Conservation (phyloP, 2,113 vertebrate genomes). For the Trinectes maculatus region DNA sequence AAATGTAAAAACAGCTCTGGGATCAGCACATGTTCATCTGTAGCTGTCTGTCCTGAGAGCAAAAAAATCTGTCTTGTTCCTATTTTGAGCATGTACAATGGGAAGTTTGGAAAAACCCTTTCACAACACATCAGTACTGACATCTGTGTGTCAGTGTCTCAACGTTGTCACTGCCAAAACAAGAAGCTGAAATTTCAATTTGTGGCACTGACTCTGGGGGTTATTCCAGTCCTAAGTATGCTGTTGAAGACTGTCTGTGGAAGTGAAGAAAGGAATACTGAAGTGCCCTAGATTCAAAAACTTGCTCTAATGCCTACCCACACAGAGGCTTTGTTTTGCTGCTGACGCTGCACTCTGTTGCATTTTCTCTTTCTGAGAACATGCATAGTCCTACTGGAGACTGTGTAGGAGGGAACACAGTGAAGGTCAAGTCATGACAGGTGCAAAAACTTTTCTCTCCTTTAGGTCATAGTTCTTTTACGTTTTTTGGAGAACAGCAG, state of each 20-base stretch:
- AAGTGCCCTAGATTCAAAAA: neutral
- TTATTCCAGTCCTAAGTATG: neutral
- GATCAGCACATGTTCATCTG: neutral
- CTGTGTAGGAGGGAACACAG: conserved; percentile 33
- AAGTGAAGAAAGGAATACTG: neutral
- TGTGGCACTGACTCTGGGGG: too few relatives aligned
- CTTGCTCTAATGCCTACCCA: neutral
- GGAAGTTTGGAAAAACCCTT: conserved; percentile 61
- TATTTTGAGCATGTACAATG: neutral
- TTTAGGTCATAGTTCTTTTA: neutral
- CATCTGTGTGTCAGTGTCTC: neutral
- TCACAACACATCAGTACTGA: neutral
- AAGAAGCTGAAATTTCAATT: too few relatives aligned
- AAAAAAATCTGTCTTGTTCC: conserved; percentile 5
- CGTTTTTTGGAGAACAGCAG: neutral
- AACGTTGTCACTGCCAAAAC: neutral
- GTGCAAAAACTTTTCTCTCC: conserved; percentile 4
- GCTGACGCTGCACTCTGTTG: neutral
- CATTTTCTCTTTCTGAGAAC: conserved; percentile 5
- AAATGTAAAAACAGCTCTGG: neutral
- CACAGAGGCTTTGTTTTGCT: conserved; percentile 13
- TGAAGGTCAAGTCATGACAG: neutral
- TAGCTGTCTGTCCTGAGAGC: neutral
- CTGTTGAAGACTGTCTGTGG: neutral
- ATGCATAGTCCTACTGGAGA: neutral